A percentile compares a stretch with the other conserved stretches of the same genome.
These are phyloP conservation scores for Aegotheles bennettii DNA, from an alignment of 2,113 vertebrate genomes.

Conservation along the genomic window DNA sequence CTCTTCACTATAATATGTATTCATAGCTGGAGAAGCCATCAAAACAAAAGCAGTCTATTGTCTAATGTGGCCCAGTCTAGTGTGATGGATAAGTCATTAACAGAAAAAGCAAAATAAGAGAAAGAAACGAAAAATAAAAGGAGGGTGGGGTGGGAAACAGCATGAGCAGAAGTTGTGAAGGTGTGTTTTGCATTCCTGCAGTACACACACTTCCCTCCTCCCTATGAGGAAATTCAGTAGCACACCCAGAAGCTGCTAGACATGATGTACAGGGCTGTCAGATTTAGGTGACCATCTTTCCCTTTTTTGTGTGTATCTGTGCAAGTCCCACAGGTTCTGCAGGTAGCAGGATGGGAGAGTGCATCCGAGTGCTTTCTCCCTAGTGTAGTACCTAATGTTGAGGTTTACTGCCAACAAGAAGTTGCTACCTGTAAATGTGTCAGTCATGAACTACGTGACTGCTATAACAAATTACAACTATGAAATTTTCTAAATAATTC, in stretches of 20 bases:
- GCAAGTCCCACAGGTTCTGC: neutral
- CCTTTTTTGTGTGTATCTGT: neutral
- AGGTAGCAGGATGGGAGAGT: neutral
- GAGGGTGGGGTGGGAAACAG: fast-evolving
- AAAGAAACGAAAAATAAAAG: fast-evolving
- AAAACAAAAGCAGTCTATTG: neutral
- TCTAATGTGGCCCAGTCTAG: too few relatives aligned
- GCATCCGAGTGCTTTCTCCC: neutral
- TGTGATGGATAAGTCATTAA: neutral
- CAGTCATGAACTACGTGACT: neutral
- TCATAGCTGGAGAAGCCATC: neutral
- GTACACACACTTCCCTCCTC: neutral
- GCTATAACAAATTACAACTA: neutral
- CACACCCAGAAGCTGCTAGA: neutral
- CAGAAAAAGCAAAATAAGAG: neutral
- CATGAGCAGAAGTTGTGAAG: neutral
- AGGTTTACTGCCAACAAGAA: neutral
- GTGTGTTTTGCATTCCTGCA: neutral
- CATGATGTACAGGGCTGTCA: neutral
- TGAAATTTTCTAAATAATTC: neutral
- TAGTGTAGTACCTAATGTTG: neutral
- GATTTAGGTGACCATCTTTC: neutral
- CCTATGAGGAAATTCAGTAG: neutral
- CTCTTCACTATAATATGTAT: neutral
- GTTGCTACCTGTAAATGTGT: neutral